Base-by-base conservation (phyloP, 2,888 invertebrate species). In the Mimachlamys varia region DNA sequence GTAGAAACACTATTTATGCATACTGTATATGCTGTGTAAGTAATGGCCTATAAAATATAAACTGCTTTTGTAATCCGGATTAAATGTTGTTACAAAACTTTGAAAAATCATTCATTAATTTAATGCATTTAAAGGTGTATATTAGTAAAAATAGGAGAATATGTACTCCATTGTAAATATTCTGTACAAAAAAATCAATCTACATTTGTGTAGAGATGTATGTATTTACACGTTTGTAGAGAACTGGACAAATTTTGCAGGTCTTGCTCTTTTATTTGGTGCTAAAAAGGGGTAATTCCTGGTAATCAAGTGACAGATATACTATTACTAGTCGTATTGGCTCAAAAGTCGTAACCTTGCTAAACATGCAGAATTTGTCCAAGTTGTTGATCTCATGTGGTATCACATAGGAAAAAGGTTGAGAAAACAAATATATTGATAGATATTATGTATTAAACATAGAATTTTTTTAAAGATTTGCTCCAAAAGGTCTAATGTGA, bases 221-320 rank as follows among this genome's bases (percentile, higher is more conserved):
- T 33, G 7, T 62, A 10, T 62, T 27, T 22, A 76, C 76, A 76
- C 12, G 33, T 27, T 5, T 33, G 76, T 76, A 76, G 76, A 33
- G 13, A 33, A 27, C 33, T 76, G 76, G 76, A 76, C 76, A 76
- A 76, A 33, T 76, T 76, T 76, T 76, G 76, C 76, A 76, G 76
- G 76, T 76, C 76, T 13, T 76, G 5, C 33, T 76, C 10, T 76
- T 76, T 76, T 76, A 76, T 76, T 76, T 76, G 76, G 76, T 76
- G 76, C 76, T 76, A 76, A 76, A 76, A 76, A 76, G 76, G n/a
- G 76, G 22, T 76, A 76, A 76, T 76, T 76, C 22, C 76, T 76
- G 33, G 76, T 76, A 76, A 4, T 62, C 44, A 44, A 44, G 44
- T 53, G 53, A 53, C 53, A 12, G 19, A 58, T 58, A n/a, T 58